These are phyloP conservation scores for Desmodus rotundus DNA, from an alignment of 2,113 vertebrate species.

Conservation along the genomic window DNA sequence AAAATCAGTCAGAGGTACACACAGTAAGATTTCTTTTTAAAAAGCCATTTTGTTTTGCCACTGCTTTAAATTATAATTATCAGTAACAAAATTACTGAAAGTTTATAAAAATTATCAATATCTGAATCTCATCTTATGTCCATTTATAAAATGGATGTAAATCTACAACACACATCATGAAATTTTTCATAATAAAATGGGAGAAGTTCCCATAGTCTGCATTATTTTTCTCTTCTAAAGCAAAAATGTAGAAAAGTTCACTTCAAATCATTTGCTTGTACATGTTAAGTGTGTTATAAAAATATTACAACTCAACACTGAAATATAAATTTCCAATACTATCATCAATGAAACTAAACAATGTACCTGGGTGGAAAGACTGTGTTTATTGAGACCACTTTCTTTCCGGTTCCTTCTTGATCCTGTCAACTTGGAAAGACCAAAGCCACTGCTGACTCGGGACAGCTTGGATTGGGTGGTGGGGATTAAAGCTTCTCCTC, in stretches of 20 bases:
- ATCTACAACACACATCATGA: background rate
- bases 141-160: background rate
- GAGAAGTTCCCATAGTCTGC: background rate
- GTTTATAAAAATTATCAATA: background rate
- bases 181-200: background rate
- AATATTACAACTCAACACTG: background rate
- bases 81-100: background rate
- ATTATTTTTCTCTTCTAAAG: background rate
- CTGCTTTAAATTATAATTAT: background rate
- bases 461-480: constrained; percentile 95
- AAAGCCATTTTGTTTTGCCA: background rate
- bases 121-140: background rate
- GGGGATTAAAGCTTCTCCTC: constrained; percentile 91
- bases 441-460: constrained; percentile 96
- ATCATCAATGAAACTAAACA: background rate
- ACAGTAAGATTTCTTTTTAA: background rate
- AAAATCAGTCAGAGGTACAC: background rate
- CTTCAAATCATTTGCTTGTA: background rate
- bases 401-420: constrained; percentile 95
- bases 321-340: background rate
- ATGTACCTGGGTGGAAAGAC: constrained; percentile 92
- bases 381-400: constrained; percentile 93
- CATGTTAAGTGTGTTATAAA: background rate
- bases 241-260: background rate
- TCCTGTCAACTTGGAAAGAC: constrained; percentile 96